These are phyloP conservation scores for Diuraphis noxia DNA, from an alignment of 1,140 invertebrate species.

Conservation along the genomic window DNA sequence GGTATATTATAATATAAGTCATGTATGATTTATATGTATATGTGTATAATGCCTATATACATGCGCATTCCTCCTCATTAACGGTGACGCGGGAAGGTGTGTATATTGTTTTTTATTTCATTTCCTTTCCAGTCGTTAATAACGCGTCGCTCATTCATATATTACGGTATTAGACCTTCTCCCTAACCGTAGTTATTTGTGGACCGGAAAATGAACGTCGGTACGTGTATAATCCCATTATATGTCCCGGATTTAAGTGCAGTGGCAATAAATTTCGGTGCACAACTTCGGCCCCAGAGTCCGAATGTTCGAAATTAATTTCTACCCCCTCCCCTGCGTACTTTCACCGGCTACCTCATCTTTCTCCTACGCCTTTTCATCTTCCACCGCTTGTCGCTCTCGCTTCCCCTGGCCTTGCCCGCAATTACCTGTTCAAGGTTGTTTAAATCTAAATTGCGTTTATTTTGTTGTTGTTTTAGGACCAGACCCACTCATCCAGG, in stretches of 20 bases:
- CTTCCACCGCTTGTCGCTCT: background rate
- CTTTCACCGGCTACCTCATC: background rate
- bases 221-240: conserved; percentile 32
- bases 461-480: conserved; percentile 68
- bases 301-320: conserved; percentile 51
- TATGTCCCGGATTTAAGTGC: conserved; percentile 49
- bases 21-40: background rate
- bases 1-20: background rate
- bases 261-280: conserved; percentile 35
- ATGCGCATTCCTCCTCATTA: background rate
- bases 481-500: conserved; percentile 93
- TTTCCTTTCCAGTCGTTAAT: background rate
- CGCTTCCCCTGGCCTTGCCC: background rate
- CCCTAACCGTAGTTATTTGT: background rate
- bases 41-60: background rate
- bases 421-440: background rate
- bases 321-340: background rate
- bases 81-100: background rate
- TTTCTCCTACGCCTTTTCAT: background rate
- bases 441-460: conserved; percentile 30
- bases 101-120: background rate
- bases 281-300: background rate
- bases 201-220: conserved; percentile 11
- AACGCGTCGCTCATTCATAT: background rate
- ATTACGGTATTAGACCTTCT: background rate